These are phyloP conservation scores for Magallana nippona DNA, from an alignment of 2,888 invertebrate genomes.

Conservation along the genomic window DNA sequence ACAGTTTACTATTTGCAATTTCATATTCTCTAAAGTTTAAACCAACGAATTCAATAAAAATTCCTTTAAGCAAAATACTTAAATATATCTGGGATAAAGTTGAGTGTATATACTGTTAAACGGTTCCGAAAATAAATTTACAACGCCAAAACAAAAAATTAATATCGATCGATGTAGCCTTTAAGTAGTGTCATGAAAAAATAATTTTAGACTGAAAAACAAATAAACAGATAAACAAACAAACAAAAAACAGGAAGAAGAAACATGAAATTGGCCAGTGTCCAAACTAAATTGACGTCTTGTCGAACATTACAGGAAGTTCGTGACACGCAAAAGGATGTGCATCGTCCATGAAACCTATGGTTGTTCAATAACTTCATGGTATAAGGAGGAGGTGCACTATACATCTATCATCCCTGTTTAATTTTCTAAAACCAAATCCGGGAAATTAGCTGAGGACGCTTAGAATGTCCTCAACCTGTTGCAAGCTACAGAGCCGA, in stretches of 20 bases:
- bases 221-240: neutral
- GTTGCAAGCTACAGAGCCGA: neutral
- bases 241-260: slow-evolving; percentile 14
- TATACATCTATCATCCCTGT: neutral
- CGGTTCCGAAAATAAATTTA: no score
- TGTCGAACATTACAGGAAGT: slow-evolving; percentile 11
- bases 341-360: neutral
- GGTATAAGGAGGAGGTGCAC: neutral
- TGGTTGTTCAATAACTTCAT: neutral
- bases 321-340: slow-evolving; percentile 7
- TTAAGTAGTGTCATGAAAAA: no score
- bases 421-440: no score
- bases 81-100: no score
- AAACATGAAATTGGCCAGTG: neutral
- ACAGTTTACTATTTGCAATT: no score
- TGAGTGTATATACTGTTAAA: no score
- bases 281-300: neutral
- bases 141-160: no score
- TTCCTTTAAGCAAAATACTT: no score
- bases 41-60: no score
- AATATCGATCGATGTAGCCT: no score
- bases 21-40: no score
- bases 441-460: no score
- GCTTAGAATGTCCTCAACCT: neutral
- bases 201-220: neutral